Evolutionary conservation across 2,797 vertebrate genomes (phyloP), one percentile per base, ranked within the genome.

Genomic region (Arnoldichthys spilopterus): DNA sequence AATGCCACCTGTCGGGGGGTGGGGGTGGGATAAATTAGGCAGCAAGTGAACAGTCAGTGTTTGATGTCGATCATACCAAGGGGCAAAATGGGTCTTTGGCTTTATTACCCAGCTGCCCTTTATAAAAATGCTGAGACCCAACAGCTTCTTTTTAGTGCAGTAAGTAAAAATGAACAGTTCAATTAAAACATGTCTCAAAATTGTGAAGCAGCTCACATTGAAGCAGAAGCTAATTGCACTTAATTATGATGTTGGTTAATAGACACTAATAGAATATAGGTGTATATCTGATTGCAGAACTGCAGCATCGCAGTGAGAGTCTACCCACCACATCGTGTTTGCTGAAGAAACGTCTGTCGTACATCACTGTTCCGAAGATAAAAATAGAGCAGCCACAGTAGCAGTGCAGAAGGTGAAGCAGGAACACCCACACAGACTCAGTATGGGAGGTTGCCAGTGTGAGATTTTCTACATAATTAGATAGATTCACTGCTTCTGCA

Each of bases 381-480:
- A 30, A 61, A 61, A 61, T 61, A 61, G 58, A 61, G 26, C 28
- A 4, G 28, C 58, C 3, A 15, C 58, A 61, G 58, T 18, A 30
- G 58, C 54, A 26, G 54, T 58, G 54, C 22, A 24, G 54, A 26
- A 61, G 58, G 58, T 61, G 58, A 61, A 30, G 28, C 58, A 61
- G n/a, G 34, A 24, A 43, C 34, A 13, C 34, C n/a, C 63, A 66
- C 63, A 43, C 37, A 43, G 3, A 43, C 37, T 66, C n/a, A 5
- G 4, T 6, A 15, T 11, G 9, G 20, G 18, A 43, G 37, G 62
- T 64, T 64, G 32, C 62, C 62, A 64, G 32, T 43, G 63, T 43
- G 22, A 66, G 37, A 66, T 40, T 43, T 26, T 66, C 63, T 66
- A 24, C 37, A 43, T 43, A 66, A 61, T 66, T 66, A 40, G 15